Base-by-base conservation (phyloP, 2,888 invertebrate genomes). In the Amaurobius ferox region DNA sequence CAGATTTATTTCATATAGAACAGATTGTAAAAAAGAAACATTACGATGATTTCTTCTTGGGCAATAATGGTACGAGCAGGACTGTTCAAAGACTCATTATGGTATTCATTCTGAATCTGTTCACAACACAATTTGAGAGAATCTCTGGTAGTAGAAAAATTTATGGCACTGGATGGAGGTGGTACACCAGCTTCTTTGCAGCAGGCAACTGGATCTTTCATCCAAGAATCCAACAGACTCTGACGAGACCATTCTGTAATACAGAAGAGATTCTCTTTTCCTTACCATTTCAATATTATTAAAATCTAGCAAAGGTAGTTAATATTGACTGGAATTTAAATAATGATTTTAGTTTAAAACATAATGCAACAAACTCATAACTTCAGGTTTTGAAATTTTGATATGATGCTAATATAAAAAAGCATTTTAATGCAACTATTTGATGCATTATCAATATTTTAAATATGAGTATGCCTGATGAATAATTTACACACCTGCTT, bases 211-310 rank as follows among this genome's bases (percentile, higher is more conserved):
- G 94, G 93, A 90, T 94, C 94, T 87, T 92, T 93, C 93, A 94
- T 94, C 94, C 94, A 94, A 85, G 93, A 93, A 90, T 94, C 94
- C 79, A 94, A 91, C 66, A 94, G 91, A 44, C 93, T 91, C 89
- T 94, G 94, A 88, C 94, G 91, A 3, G 94, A 94, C 94, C 94
- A 94, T 91, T 94, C 94, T 94, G n/a, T n/a, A n/a, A n/a, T n/a
- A n/a, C n/a, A n/a, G n/a, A n/a, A n/a, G n/a, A 90, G 29, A 88
- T n/a, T n/a, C n/a, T n/a, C n/a, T n/a, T n/a, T n/a, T n/a, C n/a
- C n/a, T n/a, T n/a, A n/a, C n/a, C n/a, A n/a, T n/a, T n/a, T n/a
- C n/a, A n/a, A n/a, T n/a, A n/a, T n/a, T n/a, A n/a, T n/a, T n/a
- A n/a, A n/a, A n/a, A n/a, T n/a, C n/a, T n/a, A n/a, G n/a, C n/a